phyloP scores from a whole-genome alignment of 2,797 vertebrate genomes.

The Danionella dracula region DNA sequence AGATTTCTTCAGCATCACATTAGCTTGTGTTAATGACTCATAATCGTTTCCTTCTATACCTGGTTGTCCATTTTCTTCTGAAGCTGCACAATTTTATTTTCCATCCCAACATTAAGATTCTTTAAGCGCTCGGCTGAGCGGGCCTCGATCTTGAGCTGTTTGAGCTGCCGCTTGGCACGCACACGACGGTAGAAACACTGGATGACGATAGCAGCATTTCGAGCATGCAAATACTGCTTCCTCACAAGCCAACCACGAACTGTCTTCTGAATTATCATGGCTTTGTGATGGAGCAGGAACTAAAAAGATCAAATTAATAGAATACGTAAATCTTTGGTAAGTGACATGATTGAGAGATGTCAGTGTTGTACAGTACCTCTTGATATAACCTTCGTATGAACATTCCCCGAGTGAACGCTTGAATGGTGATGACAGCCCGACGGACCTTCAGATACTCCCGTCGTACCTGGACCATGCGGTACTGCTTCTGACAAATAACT shows the following conservation, averaged over 20 bases:
- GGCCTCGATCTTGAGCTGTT: slow-evolving; percentile 85
- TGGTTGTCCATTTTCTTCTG: slow-evolving; percentile 92
- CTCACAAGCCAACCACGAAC: slow-evolving; percentile 80
- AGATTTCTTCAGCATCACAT: no score
- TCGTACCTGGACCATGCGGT: slow-evolving; percentile 75
- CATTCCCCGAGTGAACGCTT: slow-evolving; percentile 83
- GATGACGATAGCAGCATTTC: slow-evolving; percentile 73
- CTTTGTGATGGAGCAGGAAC: slow-evolving; percentile 86
- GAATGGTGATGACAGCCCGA: slow-evolving; percentile 73
- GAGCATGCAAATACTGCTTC: slow-evolving; percentile 55
- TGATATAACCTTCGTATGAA: slow-evolving; percentile 77
- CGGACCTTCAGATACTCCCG: slow-evolving; percentile 64
- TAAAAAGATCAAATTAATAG: slow-evolving; percentile 37
- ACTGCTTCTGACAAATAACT: slow-evolving; percentile 82
- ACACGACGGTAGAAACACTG: slow-evolving; percentile 81
- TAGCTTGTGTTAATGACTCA: not conserved
- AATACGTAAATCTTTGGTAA: not conserved
- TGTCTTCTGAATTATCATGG: slow-evolving; percentile 79
- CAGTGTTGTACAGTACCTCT: slow-evolving; percentile 67
- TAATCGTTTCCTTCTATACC: slow-evolving; percentile 57
- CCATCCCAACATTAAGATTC: slow-evolving; percentile 92
- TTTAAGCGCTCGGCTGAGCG: slow-evolving; percentile 81
- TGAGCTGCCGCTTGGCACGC: slow-evolving; percentile 71
- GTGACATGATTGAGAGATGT: not conserved
- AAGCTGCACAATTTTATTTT: slow-evolving; percentile 95